These are phyloP conservation scores for Euphonia xanthogaster DNA, from an alignment of 2,797 vertebrate genomes.

Conservation along the genomic window DNA sequence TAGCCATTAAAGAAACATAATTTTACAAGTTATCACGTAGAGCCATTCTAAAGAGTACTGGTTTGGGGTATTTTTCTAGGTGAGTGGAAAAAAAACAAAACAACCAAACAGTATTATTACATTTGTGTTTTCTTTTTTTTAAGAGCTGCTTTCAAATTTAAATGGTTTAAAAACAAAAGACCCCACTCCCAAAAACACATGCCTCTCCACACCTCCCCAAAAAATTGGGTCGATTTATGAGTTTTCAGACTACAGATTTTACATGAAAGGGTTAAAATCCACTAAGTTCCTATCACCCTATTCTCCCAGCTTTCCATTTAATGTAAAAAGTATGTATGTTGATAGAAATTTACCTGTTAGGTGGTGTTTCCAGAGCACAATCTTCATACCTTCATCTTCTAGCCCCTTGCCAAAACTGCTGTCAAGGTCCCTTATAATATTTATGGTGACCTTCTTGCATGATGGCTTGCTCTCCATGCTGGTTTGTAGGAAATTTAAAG, in stretches of 20 bases:
- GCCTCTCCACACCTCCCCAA: fast-evolving
- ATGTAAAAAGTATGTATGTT: background rate
- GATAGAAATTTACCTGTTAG: background rate
- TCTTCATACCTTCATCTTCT: background rate
- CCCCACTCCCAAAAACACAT: fast-evolving
- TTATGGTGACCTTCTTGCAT: background rate
- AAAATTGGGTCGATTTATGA: background rate
- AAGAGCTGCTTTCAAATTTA: background rate
- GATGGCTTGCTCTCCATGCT: background rate
- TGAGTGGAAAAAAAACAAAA: background rate
- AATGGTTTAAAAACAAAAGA: background rate
- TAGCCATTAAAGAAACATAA: background rate
- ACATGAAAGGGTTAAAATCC: background rate
- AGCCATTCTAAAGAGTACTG: background rate
- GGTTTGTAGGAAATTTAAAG: background rate
- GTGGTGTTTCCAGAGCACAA: background rate
- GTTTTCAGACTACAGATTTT: background rate
- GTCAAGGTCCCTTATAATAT: background rate
- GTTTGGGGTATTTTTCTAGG: background rate
- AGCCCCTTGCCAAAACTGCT: background rate
- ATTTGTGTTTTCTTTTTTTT: background rate
- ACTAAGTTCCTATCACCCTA: background rate
- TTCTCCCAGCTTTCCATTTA: background rate
- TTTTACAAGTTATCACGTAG: background rate
- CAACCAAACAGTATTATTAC: background rate